These are phyloP conservation scores for Buphagus erythrorhynchus DNA, from an alignment of 2,797 vertebrate species.

Conservation along the genomic window DNA sequence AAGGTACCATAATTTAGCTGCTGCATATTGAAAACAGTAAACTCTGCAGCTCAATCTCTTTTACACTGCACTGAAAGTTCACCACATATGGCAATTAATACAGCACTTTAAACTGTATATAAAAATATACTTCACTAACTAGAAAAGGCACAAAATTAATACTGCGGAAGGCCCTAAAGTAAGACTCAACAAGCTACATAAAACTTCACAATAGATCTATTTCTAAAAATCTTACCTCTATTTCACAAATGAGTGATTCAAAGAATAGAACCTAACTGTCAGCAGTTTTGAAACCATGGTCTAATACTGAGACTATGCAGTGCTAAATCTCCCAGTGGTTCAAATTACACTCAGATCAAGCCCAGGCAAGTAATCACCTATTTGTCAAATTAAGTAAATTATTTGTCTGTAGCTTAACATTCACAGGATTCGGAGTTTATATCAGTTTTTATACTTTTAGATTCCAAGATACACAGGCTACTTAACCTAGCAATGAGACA, in stretches of 20 bases:
- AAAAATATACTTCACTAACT: not conserved
- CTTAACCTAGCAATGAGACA: not conserved
- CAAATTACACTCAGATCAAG: not conserved
- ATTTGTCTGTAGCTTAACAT: not conserved
- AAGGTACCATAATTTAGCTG: not conserved
- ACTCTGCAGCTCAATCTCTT: not conserved
- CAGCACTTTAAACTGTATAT: not conserved
- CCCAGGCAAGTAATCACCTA: not conserved
- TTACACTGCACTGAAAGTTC: not conserved
- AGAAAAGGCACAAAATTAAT: not conserved
- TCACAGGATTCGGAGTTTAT: not conserved
- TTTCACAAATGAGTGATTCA: not conserved
- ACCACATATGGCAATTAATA: not conserved
- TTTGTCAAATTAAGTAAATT: not conserved
- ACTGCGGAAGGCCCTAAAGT: not conserved
- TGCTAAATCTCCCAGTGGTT: not conserved
- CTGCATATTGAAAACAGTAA: not conserved
- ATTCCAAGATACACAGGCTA: not conserved
- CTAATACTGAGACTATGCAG: not conserved
- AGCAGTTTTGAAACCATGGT: slow-evolving; percentile 8
- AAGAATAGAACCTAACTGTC: not conserved
- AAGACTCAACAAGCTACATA: not conserved
- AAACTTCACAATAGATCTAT: not conserved
- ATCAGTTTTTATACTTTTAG: not conserved
- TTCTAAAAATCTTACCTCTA: not conserved